Conservation (phyloP, 1,140 invertebrate species). For the Cyclina sinensis region DNA sequence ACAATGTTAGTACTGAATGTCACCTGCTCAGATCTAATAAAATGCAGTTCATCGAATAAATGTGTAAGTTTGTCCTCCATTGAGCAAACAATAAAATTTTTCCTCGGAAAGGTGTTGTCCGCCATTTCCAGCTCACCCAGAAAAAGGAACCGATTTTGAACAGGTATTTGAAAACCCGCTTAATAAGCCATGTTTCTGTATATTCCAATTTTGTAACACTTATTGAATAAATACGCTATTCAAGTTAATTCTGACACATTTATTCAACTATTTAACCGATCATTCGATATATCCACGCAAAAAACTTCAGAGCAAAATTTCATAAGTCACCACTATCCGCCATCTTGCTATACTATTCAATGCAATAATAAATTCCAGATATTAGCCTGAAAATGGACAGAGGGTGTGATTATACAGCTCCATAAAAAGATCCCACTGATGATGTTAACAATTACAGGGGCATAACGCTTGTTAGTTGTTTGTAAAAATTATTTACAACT, state of each 20-base stretch:
- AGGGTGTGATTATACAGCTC: background rate
- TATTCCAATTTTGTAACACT: no score
- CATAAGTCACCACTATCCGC: no score
- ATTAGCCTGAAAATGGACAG: background rate
- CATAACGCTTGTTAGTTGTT: no score
- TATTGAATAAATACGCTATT: no score
- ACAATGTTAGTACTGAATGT: background rate
- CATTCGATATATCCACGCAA: no score
- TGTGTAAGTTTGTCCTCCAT: background rate
- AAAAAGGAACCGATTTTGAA: background rate
- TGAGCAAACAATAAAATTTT: background rate
- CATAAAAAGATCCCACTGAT: background rate
- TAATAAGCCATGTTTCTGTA: no score
- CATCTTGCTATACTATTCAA: no score
- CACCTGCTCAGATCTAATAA: slow-evolving; percentile 13
- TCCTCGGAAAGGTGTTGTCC: background rate
- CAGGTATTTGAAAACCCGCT: no score
- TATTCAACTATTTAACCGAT: no score
- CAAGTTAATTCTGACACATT: no score
- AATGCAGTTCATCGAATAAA: slow-evolving; percentile 40
- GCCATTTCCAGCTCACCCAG: background rate
- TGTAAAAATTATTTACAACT: background rate
- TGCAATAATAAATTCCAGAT: no score
- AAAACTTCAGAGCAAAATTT: no score
- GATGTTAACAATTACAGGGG: slow-evolving; percentile 12